Base-by-base conservation (phyloP, 2,888 invertebrate genomes). In the Agrochola macilenta region DNA sequence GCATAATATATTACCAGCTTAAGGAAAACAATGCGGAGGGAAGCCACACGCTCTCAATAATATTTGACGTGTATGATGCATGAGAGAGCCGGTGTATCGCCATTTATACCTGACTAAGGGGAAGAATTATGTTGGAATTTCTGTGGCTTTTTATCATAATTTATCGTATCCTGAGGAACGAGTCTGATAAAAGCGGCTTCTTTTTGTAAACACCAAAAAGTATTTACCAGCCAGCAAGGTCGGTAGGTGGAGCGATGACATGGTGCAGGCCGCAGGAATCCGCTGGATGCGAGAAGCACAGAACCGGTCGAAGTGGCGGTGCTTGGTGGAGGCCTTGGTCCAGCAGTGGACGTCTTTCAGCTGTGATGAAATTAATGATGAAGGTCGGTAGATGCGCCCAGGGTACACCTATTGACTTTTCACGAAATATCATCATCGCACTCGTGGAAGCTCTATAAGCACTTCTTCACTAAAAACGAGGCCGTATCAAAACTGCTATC, bases 51-150 rank as follows among this genome's bases (percentile, higher is more conserved):
- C 64, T 66, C 69, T 85, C 69, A 82, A 82, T 85, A 78, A 81
- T 43, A 69, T 72, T 72, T 81, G 85, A 82, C 85, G 82, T 66
- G 57, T 69, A 46, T 85, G 82, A 83, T 83, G 72, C 82, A 83
- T 73, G 82, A 58, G 65, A 54, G 39, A 52, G 76, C 20, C 17
- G 49, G 17, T 39, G 61, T 82, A 72, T 39, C 71, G 82, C 66
- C 72, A 66, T 76, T 76, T 82, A 76, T 76, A 76, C 65, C 81
- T 83, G 71, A 72, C 82, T 65, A 49, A 52, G 17, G 70, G 30
- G 26, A 64, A 75, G 68, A 75, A 57, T 69, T 65, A 72, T 69
- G 64, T 43, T 65, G 8, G 8, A 35, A 52, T 61, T 49, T 49
- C n/a, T 52, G 60, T 57, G 26, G 65, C 20, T 64, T 79, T 81